These are phyloP conservation scores for Elymnias hypermnestra DNA, from an alignment of 1,140 invertebrate species.

Conservation along the genomic window DNA sequence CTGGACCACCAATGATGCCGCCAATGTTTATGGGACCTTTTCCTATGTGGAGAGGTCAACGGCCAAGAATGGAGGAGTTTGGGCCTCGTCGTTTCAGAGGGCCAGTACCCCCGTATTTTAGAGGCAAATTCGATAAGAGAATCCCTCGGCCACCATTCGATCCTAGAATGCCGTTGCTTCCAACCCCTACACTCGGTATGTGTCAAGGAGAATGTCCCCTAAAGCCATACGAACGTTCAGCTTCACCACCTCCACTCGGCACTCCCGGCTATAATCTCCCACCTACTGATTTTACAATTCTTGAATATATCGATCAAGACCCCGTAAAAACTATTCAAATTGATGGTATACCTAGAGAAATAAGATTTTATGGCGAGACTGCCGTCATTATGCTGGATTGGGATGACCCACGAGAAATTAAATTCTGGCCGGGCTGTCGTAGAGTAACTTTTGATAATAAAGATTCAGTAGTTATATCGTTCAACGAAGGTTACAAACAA, in stretches of 20 bases:
- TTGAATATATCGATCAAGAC: constrained; percentile 81
- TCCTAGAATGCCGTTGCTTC: constrained; percentile 37
- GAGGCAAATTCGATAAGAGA: constrained; percentile 57
- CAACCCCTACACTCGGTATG: constrained; percentile 52
- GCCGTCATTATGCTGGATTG: constrained; percentile 89
- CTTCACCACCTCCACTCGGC: constrained; percentile 58
- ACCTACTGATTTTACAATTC: constrained; percentile 74
- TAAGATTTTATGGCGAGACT: constrained; percentile 90
- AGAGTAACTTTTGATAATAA: constrained; percentile 83
- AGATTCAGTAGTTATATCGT: constrained; percentile 80
- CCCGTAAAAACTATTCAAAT: constrained; percentile 89
- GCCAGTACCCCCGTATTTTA: constrained; percentile 43
- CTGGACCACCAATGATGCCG: constrained; percentile 50
- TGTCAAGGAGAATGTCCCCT: constrained; percentile 55
- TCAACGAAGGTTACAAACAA: constrained; percentile 85
- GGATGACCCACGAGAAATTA: constrained; percentile 90
- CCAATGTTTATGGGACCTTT: constrained; percentile 44
- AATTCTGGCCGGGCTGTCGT: constrained; percentile 84
- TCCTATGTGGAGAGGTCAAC: constrained; percentile 44
- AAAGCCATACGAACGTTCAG: constrained; percentile 45
- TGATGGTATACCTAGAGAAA: constrained; percentile 87
- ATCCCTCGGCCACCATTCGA: constrained; percentile 38
- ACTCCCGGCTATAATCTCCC: constrained; percentile 65
- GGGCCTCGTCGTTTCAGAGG: constrained; percentile 50
- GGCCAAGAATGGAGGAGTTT: constrained; percentile 45